These are phyloP conservation scores for Diabrotica balteata DNA, from an alignment of 2,888 invertebrate species.

Conservation along the genomic window DNA sequence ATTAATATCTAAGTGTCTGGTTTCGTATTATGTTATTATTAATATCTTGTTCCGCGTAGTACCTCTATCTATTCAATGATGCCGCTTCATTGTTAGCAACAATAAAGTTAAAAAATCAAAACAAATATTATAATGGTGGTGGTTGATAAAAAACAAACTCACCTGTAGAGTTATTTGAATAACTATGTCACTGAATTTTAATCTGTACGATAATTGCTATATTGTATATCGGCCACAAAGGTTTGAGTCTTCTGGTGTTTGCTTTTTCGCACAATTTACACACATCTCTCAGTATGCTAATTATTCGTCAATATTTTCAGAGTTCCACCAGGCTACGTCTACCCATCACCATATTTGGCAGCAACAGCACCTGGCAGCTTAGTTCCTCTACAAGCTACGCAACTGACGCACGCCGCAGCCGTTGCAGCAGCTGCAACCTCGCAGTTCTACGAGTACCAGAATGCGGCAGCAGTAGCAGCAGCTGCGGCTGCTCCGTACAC, in stretches of 20 bases:
- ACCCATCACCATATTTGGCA: conserved; percentile 75
- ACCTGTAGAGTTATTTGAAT: no score
- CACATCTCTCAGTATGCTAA: conserved; percentile 7
- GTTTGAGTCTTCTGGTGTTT: conserved; percentile 54
- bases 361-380: conserved; percentile 71
- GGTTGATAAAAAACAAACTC: no score
- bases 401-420: conserved; percentile 78
- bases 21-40: no score
- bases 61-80: no score
- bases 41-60: no score
- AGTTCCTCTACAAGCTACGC: conserved; percentile 70
- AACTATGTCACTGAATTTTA: no score
- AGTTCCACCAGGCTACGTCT: conserved; percentile 80
- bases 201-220: no score
- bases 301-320: conserved; percentile 57
- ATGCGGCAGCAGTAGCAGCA: conserved; percentile 73
- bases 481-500: conserved; percentile 70
- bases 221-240: conserved; percentile 17
- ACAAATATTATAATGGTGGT: no score
- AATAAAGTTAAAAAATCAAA: no score
- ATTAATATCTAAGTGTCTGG: no score
- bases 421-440: conserved; percentile 81
- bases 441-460: conserved; percentile 80
- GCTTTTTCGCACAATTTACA: conserved; percentile 53
- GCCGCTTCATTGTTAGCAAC: no score